Conservation (phyloP, 2,888 invertebrate species). For the Habroteleia sp. region DNA sequence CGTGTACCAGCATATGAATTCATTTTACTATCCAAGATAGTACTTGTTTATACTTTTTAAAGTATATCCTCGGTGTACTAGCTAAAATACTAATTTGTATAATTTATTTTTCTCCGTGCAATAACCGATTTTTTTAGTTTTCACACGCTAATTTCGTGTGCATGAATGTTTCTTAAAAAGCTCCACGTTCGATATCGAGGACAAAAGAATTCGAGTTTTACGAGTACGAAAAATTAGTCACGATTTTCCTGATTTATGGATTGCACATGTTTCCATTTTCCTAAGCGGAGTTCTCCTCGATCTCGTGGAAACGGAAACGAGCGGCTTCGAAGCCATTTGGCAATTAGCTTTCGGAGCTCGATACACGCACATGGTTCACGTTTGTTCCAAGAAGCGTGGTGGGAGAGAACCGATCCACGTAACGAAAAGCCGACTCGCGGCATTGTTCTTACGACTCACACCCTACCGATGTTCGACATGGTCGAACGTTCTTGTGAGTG, state of each 20-base stretch:
- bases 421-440: slow-evolving; percentile 36
- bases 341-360: slow-evolving; percentile 35
- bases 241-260: slow-evolving; percentile 46
- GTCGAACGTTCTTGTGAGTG: slow-evolving; percentile 4
- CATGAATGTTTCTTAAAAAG: too few species aligned
- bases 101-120: too few species aligned
- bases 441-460: slow-evolving; percentile 49
- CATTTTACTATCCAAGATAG: too few species aligned
- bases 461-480: slow-evolving; percentile 32
- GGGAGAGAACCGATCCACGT: slow-evolving; percentile 25
- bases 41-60: too few species aligned
- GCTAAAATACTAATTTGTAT: too few species aligned
- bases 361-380: slow-evolving; percentile 40
- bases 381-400: slow-evolving; percentile 49
- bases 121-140: too few species aligned
- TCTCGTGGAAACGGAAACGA: slow-evolving; percentile 36
- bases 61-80: too few species aligned
- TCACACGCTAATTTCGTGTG: too few species aligned
- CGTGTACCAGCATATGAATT: too few species aligned
- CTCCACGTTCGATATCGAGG: neutral
- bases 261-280: slow-evolving; percentile 48
- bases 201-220: slow-evolving; percentile 33
- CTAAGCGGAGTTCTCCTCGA: slow-evolving; percentile 2
- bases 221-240: slow-evolving; percentile 46
- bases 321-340: slow-evolving; percentile 35